Percentiles rank a stretch among this genome's conserved stretches.
Conservation (phyloP, 2,797 vertebrate genomes). For the Eulemur mongoz region DNA sequence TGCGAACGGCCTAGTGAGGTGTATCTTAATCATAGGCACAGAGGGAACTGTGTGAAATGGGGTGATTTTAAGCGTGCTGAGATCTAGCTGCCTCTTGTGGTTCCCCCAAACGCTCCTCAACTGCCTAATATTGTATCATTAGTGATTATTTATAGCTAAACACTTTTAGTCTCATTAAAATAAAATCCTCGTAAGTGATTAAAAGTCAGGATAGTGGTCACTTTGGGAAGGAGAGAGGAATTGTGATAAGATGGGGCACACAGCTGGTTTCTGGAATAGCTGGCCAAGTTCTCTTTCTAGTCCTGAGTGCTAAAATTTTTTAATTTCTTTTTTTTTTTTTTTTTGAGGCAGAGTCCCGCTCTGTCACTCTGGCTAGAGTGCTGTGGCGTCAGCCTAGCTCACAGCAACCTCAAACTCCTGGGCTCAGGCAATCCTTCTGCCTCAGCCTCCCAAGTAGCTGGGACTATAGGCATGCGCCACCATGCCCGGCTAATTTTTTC, state of each 20-base stretch:
- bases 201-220: conserved; percentile 28
- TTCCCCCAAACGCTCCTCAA: neutral
- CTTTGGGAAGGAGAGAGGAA: neutral
- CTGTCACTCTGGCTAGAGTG: too few species aligned
- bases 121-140: conserved; percentile 48
- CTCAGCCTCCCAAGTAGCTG: too few species aligned
- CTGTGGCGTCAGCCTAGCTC: too few species aligned
- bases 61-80: conserved; percentile 36
- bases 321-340: too few species aligned
- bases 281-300: conserved; percentile 23
- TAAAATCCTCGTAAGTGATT: conserved; percentile 59
- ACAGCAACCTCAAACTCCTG: too few species aligned
- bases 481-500: too few species aligned
- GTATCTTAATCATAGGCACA: neutral
- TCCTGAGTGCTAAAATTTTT: neutral
- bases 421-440: too few species aligned
- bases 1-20: neutral
- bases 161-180: conserved; percentile 61
- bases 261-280: neutral
- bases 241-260: neutral
- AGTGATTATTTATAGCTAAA: conserved; percentile 67
- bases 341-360: too few species aligned
- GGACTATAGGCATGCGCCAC: too few species aligned
- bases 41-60: conserved; percentile 16
- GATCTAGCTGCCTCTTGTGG: neutral